Evolutionary conservation across 1,140 invertebrate species (phyloP).

Genomic region (Proales similis): DNA sequence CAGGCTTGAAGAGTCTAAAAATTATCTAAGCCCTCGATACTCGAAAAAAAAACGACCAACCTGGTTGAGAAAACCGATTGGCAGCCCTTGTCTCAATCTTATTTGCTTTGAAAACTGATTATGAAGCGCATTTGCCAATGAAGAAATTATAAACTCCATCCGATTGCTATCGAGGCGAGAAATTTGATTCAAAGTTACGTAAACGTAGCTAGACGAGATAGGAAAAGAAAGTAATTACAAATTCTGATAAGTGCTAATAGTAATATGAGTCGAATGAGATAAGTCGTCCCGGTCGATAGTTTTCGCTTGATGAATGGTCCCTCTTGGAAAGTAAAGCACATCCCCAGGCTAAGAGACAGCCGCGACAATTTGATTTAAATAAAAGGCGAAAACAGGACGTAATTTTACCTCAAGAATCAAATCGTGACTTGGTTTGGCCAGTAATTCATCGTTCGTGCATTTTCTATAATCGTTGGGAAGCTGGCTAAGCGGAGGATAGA

Average conservation of each 20-base stretch:
- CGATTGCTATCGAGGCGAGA: not conserved
- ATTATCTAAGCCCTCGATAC: not conserved
- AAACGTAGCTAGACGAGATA: not conserved
- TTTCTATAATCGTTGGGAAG: not conserved
- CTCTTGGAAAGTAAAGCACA: not conserved
- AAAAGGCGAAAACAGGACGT: not conserved
- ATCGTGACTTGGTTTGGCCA: not conserved
- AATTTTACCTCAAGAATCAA: not conserved
- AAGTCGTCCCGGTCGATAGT: not conserved
- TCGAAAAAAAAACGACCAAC: not conserved
- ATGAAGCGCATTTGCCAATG: not conserved
- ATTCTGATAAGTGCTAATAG: slow-evolving; percentile 2
- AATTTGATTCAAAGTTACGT: not conserved
- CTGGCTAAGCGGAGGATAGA: not conserved
- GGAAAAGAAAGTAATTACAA: too few relatives aligned
- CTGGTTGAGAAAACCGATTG: not conserved
- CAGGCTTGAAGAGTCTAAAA: not conserved
- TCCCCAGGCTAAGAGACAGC: not conserved
- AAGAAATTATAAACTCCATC: not conserved
- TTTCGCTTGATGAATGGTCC: not conserved
- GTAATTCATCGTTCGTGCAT: not conserved
- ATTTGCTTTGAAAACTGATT: not conserved
- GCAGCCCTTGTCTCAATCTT: not conserved
- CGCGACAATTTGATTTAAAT: not conserved
- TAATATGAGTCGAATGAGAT: not conserved